Percentiles rank a stretch among this genome's conserved stretches.
phyloP scores from a whole-genome alignment of 2,888 invertebrate species.

The Resseliella maxima region DNA sequence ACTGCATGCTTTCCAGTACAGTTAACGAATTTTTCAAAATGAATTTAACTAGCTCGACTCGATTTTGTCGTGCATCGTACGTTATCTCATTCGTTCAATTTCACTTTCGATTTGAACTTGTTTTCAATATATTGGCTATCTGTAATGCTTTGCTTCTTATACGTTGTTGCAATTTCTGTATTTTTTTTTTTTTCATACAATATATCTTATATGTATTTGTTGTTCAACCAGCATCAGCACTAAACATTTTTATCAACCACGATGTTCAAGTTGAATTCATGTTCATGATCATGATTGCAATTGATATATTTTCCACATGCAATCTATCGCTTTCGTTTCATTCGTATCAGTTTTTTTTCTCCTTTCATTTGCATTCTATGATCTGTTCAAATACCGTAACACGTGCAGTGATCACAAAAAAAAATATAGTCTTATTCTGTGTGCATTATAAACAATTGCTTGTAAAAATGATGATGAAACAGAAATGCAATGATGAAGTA shows the following conservation, averaged over 20 bases:
- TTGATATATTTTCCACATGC: conserved; percentile 37
- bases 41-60: conserved; percentile 25
- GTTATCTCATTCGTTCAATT: conserved; percentile 12
- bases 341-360: too few relatives aligned
- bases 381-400: neutral
- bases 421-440: neutral
- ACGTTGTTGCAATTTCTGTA: neutral
- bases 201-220: too few relatives aligned
- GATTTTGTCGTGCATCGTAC: neutral
- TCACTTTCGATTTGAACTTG: conserved; percentile 53
- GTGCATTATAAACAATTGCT: neutral
- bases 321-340: conserved; percentile 39
- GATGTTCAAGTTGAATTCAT: neutral
- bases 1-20: neutral
- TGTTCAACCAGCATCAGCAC: too few relatives aligned
- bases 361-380: neutral
- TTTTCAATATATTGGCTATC: neutral
- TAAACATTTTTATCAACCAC: neutral
- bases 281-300: conserved; percentile 45
- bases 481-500: conserved; percentile 43
- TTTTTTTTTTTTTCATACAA: neutral
- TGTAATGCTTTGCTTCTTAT: neutral
- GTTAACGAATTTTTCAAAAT: neutral
- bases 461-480: conserved; percentile 36
- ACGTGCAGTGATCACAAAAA: neutral